Conservation (phyloP, 2,888 invertebrate species). For the Mactromeris polynyma region DNA sequence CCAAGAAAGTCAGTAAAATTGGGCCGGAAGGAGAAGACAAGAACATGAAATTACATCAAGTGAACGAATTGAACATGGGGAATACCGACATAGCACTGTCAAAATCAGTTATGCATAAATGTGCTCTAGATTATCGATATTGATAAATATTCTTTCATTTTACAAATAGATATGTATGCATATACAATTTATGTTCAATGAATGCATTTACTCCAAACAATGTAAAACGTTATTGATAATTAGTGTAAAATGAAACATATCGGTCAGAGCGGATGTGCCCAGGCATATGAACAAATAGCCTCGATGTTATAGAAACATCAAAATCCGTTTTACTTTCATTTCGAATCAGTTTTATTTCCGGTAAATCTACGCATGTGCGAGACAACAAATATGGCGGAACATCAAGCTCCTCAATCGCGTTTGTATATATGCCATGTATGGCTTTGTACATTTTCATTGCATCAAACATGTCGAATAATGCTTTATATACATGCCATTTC, state of each 20-base stretch:
- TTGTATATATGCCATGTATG: conserved; percentile 41
- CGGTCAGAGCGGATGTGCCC: conserved; percentile 62
- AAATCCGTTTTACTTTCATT: conserved; percentile 28
- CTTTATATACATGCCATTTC: conserved; percentile 72
- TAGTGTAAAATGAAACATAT: conserved; percentile 53
- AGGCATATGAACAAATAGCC: conserved; percentile 30
- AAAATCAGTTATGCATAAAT: too few species aligned
- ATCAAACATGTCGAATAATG: conserved; percentile 73
- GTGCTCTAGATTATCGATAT: too few species aligned
- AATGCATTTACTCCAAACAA: too few species aligned
- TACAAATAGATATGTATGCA: too few species aligned
- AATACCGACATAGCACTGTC: too few species aligned
- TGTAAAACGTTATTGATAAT: too few species aligned
- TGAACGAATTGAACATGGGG: too few species aligned
- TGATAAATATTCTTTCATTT: too few species aligned
- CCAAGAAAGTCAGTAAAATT: too few species aligned
- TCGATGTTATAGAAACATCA: conserved; percentile 49
- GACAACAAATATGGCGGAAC: conserved; percentile 65
- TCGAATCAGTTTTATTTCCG: conserved; percentile 43
- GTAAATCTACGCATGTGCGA: conserved; percentile 58
- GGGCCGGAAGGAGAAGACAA: too few species aligned
- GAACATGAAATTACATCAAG: too few species aligned
- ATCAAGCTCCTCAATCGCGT: conserved; percentile 58
- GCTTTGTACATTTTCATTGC: conserved; percentile 60
- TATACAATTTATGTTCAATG: too few species aligned